A percentile compares a stretch with the other conserved stretches of the same genome.
Conservation (phyloP, 2,113 vertebrate species). For the Oreochromis niloticus region DNA sequence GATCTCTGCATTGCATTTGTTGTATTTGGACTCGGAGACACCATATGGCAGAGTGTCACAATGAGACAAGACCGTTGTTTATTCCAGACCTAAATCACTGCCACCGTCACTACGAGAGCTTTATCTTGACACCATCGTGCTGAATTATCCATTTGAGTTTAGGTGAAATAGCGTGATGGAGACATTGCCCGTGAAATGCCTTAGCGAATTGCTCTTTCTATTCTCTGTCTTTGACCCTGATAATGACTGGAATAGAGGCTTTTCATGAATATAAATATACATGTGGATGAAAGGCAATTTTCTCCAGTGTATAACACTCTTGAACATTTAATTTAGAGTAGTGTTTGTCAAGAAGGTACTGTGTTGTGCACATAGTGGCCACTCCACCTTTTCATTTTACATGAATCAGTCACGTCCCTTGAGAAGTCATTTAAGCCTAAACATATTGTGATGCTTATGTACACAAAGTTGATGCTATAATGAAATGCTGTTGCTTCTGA, state of each 20-base stretch:
- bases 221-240: conserved; percentile 43
- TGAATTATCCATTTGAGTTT: conserved; percentile 48
- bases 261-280: conserved; percentile 56
- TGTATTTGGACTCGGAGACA: conserved; percentile 21
- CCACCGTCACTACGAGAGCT: conserved; percentile 24
- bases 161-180: conserved; percentile 35
- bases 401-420: neutral
- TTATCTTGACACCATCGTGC: conserved; percentile 25
- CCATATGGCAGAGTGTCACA: conserved; percentile 42
- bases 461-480: neutral
- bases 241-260: conserved; percentile 39
- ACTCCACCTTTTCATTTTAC: conserved; percentile 1
- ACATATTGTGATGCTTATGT: neutral
- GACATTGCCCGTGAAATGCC: conserved; percentile 24
- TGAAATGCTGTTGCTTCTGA: neutral
- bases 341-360: conserved; percentile 15
- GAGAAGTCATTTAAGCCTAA: neutral
- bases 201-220: conserved; percentile 22
- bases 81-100: conserved; percentile 29
- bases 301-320: conserved; percentile 20
- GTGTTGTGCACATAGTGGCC: neutral
- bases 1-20: conserved; percentile 39
- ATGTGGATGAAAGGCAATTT: conserved; percentile 31
- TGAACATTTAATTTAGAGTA: conserved; percentile 18
- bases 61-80: conserved; percentile 34